Evolutionary conservation across 2,797 vertebrate genomes (phyloP), one percentile per base, ranked within the genome.

Genomic region (Anguilla anguilla): DNA sequence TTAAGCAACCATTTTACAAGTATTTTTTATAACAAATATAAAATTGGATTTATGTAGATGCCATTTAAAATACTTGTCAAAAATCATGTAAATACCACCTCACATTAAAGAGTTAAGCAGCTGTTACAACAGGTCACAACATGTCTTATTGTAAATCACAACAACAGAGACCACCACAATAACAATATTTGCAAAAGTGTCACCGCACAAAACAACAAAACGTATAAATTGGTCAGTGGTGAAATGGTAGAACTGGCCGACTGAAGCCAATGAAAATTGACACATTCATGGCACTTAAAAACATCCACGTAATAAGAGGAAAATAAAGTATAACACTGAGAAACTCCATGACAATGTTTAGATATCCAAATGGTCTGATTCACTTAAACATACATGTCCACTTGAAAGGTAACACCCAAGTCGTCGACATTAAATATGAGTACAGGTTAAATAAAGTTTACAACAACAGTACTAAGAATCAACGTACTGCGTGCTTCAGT

Each of bases 51-150:
- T 94, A 96, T 94, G 96, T 93, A 94, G 93, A 96, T 94, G 95
- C 93, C 91, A 94, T 94, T 94, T 94, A 94, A 94, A 94, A 95
- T 93, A 95, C 91, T 87, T 94, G 92, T 94, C 95, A 93, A 94
- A 95, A 94, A 93, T 95, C 90, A 92, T 95, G 95, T 96, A 96
- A 96, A 96, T 96, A 96, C 94, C 95, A 94, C 92, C 95, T 96
- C 92, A 96, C 94, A 95, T 91, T 88, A 93, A 94, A 95, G 94
- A 96, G 93, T 95, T 93, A 96, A 97, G 95, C 95, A 96, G 95
- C 95, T 95, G 95, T 91, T 92, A 95, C 91, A 95, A 94, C 91
- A 94, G 93, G 90, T 94, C 93, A 94, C 90, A 91, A 94, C 94
- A 94, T 86, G 94, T 95, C 89, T 90, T 83, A 89, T 85, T 79